phyloP scores from a whole-genome alignment of 2,888 invertebrate species.

The Nezara viridula region DNA sequence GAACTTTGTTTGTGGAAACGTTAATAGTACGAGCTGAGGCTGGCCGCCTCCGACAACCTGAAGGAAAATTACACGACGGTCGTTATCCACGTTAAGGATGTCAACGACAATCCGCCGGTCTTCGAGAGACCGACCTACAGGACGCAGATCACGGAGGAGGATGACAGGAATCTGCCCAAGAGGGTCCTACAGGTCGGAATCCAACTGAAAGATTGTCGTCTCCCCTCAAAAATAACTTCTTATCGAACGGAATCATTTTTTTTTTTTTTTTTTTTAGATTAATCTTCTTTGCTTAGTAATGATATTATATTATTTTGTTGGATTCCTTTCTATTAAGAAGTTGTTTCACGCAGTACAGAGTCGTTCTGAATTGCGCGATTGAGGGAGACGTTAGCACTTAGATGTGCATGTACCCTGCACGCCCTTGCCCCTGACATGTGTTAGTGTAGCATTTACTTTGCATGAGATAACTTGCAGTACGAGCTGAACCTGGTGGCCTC shows the following conservation, averaged over 20 bases:
- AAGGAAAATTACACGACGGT: slow-evolving; percentile 98
- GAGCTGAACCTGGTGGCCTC: slow-evolving; percentile 91
- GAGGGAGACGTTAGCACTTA: slow-evolving; percentile 19
- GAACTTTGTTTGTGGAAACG: slow-evolving; percentile 22
- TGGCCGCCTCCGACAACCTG: slow-evolving; percentile 95
- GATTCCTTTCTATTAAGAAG: slow-evolving; percentile 65
- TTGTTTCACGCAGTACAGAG: neutral
- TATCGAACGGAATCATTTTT: slow-evolving; percentile 52
- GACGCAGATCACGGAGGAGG: slow-evolving; percentile 96
- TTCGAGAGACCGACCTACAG: slow-evolving; percentile 95
- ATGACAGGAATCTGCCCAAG: slow-evolving; percentile 93
- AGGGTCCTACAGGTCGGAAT: slow-evolving; percentile 84
- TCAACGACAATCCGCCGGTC: slow-evolving; percentile 97
- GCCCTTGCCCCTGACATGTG: slow-evolving; percentile 9
- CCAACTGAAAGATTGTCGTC: slow-evolving; percentile 66
- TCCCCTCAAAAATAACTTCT: slow-evolving; percentile 63
- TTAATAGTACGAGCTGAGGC: slow-evolving; percentile 88
- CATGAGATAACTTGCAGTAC: slow-evolving; percentile 78
- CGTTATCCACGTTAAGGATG: slow-evolving; percentile 96
- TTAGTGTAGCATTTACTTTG: slow-evolving; percentile 67
- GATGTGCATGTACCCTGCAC: slow-evolving; percentile 51
- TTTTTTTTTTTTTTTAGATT: slow-evolving; percentile 14
- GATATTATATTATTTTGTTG: slow-evolving; percentile 66
- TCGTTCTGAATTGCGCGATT: neutral
- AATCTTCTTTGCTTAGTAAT: slow-evolving; percentile 60